These are phyloP conservation scores for Caenorhabditis japonica DNA, from an alignment of 2,888 invertebrate genomes.

Conservation along the genomic window DNA sequence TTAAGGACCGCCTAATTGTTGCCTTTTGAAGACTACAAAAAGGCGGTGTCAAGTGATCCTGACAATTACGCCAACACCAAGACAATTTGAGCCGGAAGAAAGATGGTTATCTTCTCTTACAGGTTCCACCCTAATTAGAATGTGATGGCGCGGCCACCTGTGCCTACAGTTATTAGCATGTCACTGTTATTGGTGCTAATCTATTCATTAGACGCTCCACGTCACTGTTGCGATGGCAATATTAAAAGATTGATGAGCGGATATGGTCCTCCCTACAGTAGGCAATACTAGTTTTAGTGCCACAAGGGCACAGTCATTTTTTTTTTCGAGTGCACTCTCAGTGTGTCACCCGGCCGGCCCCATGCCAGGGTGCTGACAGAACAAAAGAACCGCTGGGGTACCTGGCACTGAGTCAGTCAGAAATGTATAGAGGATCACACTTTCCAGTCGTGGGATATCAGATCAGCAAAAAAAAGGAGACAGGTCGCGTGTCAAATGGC, in stretches of 20 bases:
- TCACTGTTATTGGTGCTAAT: conserved; percentile 26
- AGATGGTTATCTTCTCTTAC: conserved; percentile 23
- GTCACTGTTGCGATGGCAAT: too few relatives aligned
- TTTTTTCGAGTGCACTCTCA: conserved; percentile 32
- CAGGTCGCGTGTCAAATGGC: conserved; percentile 45
- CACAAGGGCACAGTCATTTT: conserved; percentile 33
- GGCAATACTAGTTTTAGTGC: too few relatives aligned
- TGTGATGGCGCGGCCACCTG: conserved; percentile 17
- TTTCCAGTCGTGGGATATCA: too few relatives aligned
- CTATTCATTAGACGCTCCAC: conserved; percentile 7
- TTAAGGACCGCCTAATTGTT: conserved; percentile 42
- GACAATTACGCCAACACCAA: too few relatives aligned
- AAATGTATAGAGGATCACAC: conserved; percentile 28
- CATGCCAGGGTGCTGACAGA: conserved; percentile 23
- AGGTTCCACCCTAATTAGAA: too few relatives aligned
- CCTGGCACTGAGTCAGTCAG: conserved; percentile 47
- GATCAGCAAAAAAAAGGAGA: conserved; percentile 24
- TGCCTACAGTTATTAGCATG: conserved; percentile 22
- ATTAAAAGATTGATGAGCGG: conserved; percentile 7
- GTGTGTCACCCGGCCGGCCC: conserved; percentile 44
- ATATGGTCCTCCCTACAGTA: too few relatives aligned
- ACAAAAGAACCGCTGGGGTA: conserved; percentile 18
- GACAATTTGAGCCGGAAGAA: too few relatives aligned
- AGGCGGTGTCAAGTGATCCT: conserved; percentile 46
- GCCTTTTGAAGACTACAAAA: too few relatives aligned